Percentiles rank a stretch among this genome's conserved stretches.
phyloP scores from a whole-genome alignment of 1,140 invertebrate genomes.

The Papilio polyxenes region DNA sequence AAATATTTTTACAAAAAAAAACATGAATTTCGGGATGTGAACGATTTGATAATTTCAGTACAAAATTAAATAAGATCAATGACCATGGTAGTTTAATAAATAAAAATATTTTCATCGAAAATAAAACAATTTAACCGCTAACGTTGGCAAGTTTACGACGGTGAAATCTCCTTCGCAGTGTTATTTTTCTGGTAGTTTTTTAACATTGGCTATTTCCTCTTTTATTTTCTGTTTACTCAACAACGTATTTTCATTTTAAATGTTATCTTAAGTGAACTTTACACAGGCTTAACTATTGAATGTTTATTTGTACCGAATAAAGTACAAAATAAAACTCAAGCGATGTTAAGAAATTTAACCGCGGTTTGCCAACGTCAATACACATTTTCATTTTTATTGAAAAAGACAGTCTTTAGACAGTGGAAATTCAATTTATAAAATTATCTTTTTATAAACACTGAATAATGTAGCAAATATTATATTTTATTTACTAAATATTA shows the following conservation, averaged over 20 bases:
- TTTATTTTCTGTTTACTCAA: background rate
- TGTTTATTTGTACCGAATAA: background rate
- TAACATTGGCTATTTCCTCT: background rate
- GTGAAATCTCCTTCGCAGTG: background rate
- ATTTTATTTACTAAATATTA: background rate
- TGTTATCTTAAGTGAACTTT: background rate
- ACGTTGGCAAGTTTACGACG: background rate
- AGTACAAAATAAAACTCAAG: too few species aligned
- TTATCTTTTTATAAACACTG: too few species aligned
- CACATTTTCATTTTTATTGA: too few species aligned
- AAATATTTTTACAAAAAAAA: too few species aligned
- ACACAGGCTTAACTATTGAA: background rate
- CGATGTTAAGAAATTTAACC: too few species aligned
- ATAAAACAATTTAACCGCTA: background rate
- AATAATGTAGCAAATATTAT: too few species aligned
- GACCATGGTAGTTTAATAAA: background rate
- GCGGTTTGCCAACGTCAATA: too few species aligned
- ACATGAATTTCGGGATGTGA: too few species aligned
- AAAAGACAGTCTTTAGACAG: too few species aligned
- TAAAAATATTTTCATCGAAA: background rate
- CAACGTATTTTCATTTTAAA: background rate
- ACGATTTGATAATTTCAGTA: background rate
- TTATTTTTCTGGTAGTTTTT: conserved; percentile 6
- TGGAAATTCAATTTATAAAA: too few species aligned
- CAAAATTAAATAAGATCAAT: background rate